Conservation (phyloP, 1,140 invertebrate genomes). For the Platyura marginata region DNA sequence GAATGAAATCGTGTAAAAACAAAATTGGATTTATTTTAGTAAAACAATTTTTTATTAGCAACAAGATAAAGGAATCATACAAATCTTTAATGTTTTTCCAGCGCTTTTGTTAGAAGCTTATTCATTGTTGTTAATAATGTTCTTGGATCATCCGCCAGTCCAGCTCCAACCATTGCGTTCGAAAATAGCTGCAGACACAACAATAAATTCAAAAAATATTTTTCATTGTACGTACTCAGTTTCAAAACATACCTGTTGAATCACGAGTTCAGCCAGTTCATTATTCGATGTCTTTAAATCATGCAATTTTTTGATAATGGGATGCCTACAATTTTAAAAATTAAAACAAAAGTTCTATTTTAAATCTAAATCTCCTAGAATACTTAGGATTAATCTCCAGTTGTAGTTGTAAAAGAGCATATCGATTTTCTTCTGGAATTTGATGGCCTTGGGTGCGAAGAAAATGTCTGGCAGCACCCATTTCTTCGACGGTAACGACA, state of each 20-base stretch:
- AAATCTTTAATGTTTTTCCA: constrained; percentile 73
- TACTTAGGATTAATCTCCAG: constrained; percentile 86
- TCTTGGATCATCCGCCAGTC: constrained; percentile 82
- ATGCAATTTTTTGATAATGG: constrained; percentile 76
- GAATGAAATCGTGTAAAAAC: no score
- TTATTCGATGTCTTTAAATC: constrained; percentile 52
- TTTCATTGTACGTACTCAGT: no score
- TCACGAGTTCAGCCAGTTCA: constrained; percentile 64
- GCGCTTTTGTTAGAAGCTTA: constrained; percentile 60
- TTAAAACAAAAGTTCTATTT: neutral
- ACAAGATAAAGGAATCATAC: no score
- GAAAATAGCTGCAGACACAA: constrained; percentile 61
- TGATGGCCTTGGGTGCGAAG: constrained; percentile 74
- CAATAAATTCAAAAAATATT: no score
- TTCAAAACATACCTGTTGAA: constrained; percentile 52
- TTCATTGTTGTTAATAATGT: constrained; percentile 71
- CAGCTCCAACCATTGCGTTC: constrained; percentile 89
- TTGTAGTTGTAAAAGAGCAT: constrained; percentile 71
- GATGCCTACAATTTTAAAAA: constrained; percentile 45
- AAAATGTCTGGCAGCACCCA: constrained; percentile 86
- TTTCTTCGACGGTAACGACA: constrained; percentile 85
- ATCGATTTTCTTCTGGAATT: constrained; percentile 69
- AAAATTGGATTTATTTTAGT: no score
- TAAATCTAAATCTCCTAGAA: constrained; percentile 9
- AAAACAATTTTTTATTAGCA: no score